Evolutionary conservation across 2,113 vertebrate genomes (phyloP).

Genomic region (Hemiprocne comata): DNA sequence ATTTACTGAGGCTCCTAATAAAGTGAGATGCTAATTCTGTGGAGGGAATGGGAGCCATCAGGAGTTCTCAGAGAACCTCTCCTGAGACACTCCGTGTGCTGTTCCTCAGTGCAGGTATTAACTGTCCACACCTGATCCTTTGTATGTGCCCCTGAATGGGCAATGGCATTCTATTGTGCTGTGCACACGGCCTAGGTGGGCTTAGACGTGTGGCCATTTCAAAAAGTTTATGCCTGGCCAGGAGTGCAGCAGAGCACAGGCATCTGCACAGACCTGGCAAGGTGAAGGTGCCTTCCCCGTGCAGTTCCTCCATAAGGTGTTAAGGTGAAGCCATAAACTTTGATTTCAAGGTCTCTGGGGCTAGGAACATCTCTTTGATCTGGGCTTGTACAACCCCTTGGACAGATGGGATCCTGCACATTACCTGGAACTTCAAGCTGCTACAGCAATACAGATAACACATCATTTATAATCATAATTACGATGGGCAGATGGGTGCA

Average conservation of each 20-base stretch:
- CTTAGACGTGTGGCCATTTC: neutral
- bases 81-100: neutral
- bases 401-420: neutral
- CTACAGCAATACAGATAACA: neutral
- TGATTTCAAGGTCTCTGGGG: neutral
- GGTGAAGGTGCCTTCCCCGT: neutral
- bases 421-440: neutral
- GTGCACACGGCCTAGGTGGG: accelerated
- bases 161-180: neutral
- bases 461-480: neutral
- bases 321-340: neutral
- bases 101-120: neutral
- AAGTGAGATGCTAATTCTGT: neutral
- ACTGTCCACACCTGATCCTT: neutral
- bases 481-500: neutral
- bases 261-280: neutral
- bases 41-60: neutral
- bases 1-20: neutral
- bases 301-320: accelerated
- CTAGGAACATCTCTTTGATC: neutral
- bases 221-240: neutral
- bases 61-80: neutral
- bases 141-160: neutral
- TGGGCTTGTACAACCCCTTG: neutral
- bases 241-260: neutral